Evolutionary conservation across 2,888 invertebrate species (phyloP).

Genomic region (Xestia rhomboidea): DNA sequence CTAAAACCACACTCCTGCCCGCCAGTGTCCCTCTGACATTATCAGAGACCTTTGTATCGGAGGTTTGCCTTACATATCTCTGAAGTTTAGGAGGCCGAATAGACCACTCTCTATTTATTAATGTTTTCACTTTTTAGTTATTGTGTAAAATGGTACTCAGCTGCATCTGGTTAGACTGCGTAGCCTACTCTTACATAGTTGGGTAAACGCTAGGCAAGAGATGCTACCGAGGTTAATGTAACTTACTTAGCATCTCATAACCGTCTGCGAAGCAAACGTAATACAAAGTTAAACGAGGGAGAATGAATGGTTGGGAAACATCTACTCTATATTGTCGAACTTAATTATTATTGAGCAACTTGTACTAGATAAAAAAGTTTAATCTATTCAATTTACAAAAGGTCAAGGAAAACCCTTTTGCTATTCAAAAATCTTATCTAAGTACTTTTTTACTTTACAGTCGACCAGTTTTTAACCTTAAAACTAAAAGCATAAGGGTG

Average conservation of each 20-base stretch:
- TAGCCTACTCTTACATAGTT: not conserved
- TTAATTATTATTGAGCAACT: not conserved
- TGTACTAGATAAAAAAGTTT: not conserved
- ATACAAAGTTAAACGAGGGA: not conserved
- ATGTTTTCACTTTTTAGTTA: too few relatives aligned
- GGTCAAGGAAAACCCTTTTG: constrained; percentile 9
- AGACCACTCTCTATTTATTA: too few relatives aligned
- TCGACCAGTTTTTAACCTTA: too few relatives aligned
- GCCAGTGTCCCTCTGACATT: too few relatives aligned
- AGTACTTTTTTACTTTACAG: too few relatives aligned
- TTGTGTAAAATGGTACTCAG: not conserved
- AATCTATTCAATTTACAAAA: constrained; percentile 1
- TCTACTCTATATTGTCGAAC: not conserved
- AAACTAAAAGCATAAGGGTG: too few relatives aligned
- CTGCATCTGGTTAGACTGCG: not conserved
- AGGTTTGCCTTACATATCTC: too few relatives aligned
- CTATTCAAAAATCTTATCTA: constrained; percentile 14
- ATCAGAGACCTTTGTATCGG: too few relatives aligned
- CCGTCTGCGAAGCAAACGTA: not conserved
- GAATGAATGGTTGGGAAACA: not conserved
- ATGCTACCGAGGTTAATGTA: not conserved
- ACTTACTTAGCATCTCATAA: not conserved
- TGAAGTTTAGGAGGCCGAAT: too few relatives aligned
- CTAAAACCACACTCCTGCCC: too few relatives aligned
- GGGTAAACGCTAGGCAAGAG: not conserved